These are phyloP conservation scores for Melanogrammus aeglefinus DNA, from an alignment of 2,797 vertebrate genomes.

Conservation along the genomic window DNA sequence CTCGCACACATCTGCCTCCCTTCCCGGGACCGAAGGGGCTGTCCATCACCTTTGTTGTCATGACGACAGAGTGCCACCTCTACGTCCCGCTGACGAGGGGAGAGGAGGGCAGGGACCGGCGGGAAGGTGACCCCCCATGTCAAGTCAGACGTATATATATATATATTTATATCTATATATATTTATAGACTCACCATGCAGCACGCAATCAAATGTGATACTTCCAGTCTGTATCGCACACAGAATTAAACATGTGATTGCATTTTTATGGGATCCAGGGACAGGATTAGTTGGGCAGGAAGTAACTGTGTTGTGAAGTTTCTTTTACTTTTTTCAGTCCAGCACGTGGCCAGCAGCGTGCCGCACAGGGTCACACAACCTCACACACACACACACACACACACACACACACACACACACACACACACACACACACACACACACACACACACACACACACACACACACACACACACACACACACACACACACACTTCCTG, in stretches of 20 bases:
- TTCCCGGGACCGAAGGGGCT: conserved; percentile 46
- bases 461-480: background rate
- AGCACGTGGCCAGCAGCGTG: background rate
- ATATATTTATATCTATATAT: background rate
- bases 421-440: no score
- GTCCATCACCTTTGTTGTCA: conserved; percentile 65
- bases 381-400: no score
- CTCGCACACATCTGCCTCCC: conserved; percentile 57
- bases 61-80: conserved; percentile 59
- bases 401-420: background rate
- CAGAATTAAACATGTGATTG: background rate
- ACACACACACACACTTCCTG: conserved; percentile 24
- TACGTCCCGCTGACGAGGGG: conserved; percentile 44
- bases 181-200: background rate
- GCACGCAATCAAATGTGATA: no score
- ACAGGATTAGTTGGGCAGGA: background rate
- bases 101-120: conserved; percentile 53
- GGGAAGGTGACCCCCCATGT: conserved; percentile 71
- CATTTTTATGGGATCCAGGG: background rate
- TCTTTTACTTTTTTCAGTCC: background rate
- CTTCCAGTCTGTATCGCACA: background rate
- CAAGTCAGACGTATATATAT: conserved; percentile 54
- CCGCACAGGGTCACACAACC: no score
- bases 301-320: background rate
- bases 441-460: no score